These are phyloP conservation scores for Chironomus tepperi DNA, from an alignment of 1,140 invertebrate species.

Conservation along the genomic window DNA sequence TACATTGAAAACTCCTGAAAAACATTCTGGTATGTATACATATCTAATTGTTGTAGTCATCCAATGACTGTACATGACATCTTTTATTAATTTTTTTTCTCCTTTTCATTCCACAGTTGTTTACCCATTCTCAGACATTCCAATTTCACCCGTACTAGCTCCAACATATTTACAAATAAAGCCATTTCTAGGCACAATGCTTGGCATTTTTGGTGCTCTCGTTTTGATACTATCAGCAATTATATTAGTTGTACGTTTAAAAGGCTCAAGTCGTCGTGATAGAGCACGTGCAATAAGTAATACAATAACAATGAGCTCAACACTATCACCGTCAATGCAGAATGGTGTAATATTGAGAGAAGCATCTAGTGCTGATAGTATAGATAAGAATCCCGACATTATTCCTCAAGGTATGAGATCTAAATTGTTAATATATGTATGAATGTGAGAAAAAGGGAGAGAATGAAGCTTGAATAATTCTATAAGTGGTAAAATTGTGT, in stretches of 20 bases:
- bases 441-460: conserved; percentile 4
- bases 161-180: conserved; percentile 55
- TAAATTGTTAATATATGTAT: background rate
- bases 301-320: conserved; percentile 42
- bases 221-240: conserved; percentile 52
- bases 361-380: conserved; percentile 51
- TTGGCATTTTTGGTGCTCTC: conserved; percentile 60
- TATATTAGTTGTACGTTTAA: conserved; percentile 56
- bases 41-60: background rate
- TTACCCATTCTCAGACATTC: conserved; percentile 32
- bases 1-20: conserved; percentile 67
- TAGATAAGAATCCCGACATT: conserved; percentile 69
- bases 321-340: conserved; percentile 33
- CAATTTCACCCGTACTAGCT: conserved; percentile 35
- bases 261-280: conserved; percentile 52
- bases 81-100: conserved; percentile 8
- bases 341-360: conserved; percentile 38
- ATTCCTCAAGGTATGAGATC: conserved; percentile 54
- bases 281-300: conserved; percentile 47
- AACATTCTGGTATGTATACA: conserved; percentile 57
- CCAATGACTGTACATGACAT: background rate
- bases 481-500: too few relatives aligned
- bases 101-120: too few relatives aligned
- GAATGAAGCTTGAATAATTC: background rate
- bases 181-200: conserved; percentile 59